Conservation (phyloP, 2,113 vertebrate species). For the Craseonycteris thonglongyai region DNA sequence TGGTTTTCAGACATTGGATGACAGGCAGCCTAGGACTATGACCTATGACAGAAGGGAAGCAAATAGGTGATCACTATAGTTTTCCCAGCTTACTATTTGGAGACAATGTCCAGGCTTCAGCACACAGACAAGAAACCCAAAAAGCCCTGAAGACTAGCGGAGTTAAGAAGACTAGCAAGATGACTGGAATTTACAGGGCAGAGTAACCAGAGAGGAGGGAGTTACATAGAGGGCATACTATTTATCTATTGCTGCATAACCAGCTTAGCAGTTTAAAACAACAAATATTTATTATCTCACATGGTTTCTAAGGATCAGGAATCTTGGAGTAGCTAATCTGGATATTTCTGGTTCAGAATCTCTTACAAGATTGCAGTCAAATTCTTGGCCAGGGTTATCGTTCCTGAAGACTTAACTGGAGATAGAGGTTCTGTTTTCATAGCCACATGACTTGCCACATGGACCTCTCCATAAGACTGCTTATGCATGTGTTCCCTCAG, state of each 20-base stretch:
- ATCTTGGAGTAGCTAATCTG: background rate
- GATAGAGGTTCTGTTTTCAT: background rate
- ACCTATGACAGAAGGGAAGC: background rate
- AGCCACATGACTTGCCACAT: background rate
- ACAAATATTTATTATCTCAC: background rate
- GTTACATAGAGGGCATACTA: background rate
- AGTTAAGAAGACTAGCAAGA: background rate
- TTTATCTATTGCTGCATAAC: background rate
- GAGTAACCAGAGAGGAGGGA: background rate
- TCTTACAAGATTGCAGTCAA: background rate
- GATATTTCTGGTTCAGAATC: background rate
- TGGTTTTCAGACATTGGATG: background rate
- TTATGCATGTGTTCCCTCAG: background rate
- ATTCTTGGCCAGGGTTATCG: background rate
- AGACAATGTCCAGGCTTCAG: background rate
- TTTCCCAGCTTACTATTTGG: background rate
- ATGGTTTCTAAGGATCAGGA: background rate
- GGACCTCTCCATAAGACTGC: background rate
- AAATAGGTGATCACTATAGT: background rate
- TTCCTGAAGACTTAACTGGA: background rate
- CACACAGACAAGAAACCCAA: background rate
- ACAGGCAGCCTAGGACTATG: background rate
- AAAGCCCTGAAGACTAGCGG: background rate
- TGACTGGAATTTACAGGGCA: background rate
- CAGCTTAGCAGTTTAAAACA: background rate